Evolutionary conservation across 2,888 invertebrate genomes (phyloP).

Genomic region (Lasius platythorax): DNA sequence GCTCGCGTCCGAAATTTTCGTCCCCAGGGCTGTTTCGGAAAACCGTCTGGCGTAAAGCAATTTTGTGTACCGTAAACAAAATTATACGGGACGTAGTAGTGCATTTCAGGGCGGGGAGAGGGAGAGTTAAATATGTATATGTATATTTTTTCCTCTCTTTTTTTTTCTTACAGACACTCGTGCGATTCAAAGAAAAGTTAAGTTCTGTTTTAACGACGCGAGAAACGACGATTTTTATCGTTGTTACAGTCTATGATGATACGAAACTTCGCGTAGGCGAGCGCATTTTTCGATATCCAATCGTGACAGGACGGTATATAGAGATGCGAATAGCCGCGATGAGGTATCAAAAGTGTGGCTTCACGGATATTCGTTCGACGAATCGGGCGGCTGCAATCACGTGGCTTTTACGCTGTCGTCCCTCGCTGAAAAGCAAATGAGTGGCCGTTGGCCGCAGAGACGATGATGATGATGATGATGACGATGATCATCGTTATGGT

Average conservation of each 20-base stretch:
- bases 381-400: constrained; percentile 72
- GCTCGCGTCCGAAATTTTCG: constrained; percentile 24
- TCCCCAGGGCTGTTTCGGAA: constrained; percentile 36
- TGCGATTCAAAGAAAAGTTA: background rate
- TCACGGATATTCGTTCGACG: constrained; percentile 58
- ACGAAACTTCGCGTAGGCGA: background rate
- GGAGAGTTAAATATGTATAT: background rate
- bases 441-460: constrained; percentile 68
- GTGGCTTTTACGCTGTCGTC: constrained; percentile 67
- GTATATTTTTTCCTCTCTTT: too few relatives aligned
- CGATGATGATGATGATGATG: constrained; percentile 68
- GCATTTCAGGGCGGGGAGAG: background rate
- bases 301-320: background rate
- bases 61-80: constrained; percentile 45
- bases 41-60: constrained; percentile 29
- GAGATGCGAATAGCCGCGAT: constrained; percentile 53
- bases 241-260: background rate
- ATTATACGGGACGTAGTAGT: constrained; percentile 36
- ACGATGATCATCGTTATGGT: constrained; percentile 72
- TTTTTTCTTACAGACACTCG: background rate
- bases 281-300: background rate
- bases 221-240: background rate
- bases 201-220: background rate
- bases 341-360: constrained; percentile 46
- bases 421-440: constrained; percentile 68